Evolutionary conservation across 2,888 invertebrate genomes (phyloP).

Genomic region (Plebejus melissa): DNA sequence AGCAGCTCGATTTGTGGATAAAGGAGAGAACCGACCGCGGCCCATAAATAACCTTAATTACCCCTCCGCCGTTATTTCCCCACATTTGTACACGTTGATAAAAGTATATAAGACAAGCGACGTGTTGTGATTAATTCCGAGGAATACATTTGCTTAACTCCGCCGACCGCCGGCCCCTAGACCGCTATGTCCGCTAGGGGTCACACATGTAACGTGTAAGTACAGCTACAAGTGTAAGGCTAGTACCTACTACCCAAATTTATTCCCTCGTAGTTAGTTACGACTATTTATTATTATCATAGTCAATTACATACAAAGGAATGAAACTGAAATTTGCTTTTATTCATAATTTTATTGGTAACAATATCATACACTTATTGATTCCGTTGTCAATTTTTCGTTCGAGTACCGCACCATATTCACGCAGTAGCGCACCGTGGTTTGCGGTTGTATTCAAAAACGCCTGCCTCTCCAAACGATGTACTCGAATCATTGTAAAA

Average conservation of each 20-base stretch:
- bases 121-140: conserved; percentile 23
- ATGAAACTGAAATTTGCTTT: too few relatives aligned
- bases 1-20: conserved; percentile 71
- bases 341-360: too few relatives aligned
- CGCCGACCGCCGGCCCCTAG: background rate
- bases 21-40: conserved; percentile 57
- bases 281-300: too few relatives aligned
- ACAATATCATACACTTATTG: background rate
- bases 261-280: too few relatives aligned
- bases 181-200: conserved; percentile 1
- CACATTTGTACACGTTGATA: conserved; percentile 15
- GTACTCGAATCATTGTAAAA: conserved; percentile 7
- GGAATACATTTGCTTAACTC: conserved; percentile 21
- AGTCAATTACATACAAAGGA: too few relatives aligned
- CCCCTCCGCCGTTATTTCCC: conserved; percentile 37
- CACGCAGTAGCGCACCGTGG: background rate
- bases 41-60: conserved; percentile 75
- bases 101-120: conserved; percentile 26
- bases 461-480: background rate
- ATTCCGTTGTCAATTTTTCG: background rate
- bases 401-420: background rate
- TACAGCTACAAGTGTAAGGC: background rate
- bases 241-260: too few relatives aligned
- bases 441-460: conserved; percentile 9
- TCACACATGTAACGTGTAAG: background rate